Evolutionary conservation across 2,797 vertebrate species (phyloP), one percentile per base, ranked within the genome.

Genomic region (Tapera naevia): DNA sequence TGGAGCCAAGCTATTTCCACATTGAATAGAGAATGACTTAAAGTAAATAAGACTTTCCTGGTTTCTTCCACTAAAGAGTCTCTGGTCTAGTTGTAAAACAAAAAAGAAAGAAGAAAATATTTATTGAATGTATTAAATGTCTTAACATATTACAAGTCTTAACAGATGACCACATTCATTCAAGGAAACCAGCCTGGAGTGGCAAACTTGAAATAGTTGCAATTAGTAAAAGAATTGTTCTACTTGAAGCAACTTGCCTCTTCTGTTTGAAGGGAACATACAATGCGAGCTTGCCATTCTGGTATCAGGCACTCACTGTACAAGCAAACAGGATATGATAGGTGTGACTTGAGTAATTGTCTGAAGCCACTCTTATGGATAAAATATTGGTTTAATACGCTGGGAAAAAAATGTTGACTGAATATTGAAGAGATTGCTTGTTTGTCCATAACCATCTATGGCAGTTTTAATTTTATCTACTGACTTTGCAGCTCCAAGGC

Each of bases 161-260:
- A 97, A 95, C 91, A 89, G 64, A 91, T 82, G 86, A 76, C 35
- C n/a, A 7, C 56, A 89, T 85, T 80, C 78, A 67, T 78, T 95
- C 88, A 87, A 65, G 69, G 90, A 83, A 85, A 80, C 11, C 89
- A 91, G 95, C 56, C 85, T 32, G 46, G 57, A 90, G 93, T 62
- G 3, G 93, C 50, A 87, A 82, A 80, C 57, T 80, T 78, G 57
- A 95, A 91, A 80, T 80, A 80, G 88, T 24, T 60, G 80, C 93
- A 96, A 94, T 93, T 94, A 92, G 91, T 33, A 65, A 57, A 51
- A 33, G 89, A 61, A 96, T 91, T 96, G 94, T 94, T 94, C 86
- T 95, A 89, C 94, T 80, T 97, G 96, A 96, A 96, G 72, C 86
- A 61, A 95, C 95, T 93, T 96, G 95, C 91, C 94, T 93, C 87